Percentiles rank a stretch among this genome's conserved stretches.
Evolutionary conservation across 2,113 vertebrate species (phyloP).

Genomic region (Dascyllus trimaculatus): DNA sequence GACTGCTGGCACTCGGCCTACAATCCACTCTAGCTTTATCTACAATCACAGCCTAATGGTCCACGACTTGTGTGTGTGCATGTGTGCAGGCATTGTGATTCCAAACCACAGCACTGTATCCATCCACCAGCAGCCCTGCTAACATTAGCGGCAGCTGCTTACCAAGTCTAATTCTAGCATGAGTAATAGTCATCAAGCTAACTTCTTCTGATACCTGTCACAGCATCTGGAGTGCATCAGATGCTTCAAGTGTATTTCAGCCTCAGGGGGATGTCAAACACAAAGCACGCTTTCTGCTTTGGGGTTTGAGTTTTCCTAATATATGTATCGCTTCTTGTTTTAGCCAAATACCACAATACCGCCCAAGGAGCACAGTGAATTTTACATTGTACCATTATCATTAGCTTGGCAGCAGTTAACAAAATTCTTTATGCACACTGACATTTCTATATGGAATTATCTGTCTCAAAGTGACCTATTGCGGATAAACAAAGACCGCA

Average conservation of each 20-base stretch:
- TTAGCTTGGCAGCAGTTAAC: constrained; percentile 3
- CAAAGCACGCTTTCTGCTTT: constrained; percentile 10
- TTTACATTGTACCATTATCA: neutral
- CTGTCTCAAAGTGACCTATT: constrained; percentile 6
- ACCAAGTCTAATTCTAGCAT: constrained; percentile 52
- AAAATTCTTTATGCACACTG: neutral
- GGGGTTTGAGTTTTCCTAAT: neutral
- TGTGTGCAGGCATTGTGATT: constrained; percentile 7
- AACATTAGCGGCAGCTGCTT: constrained; percentile 46
- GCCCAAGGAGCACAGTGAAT: too few relatives aligned
- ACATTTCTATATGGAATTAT: constrained; percentile 4
- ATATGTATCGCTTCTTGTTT: neutral
- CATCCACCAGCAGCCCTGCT: constrained; percentile 26
- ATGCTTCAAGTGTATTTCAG: constrained; percentile 20
- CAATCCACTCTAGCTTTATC: constrained; percentile 55
- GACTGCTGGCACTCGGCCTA: constrained; percentile 43
- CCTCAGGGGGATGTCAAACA: constrained; percentile 30
- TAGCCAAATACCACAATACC: too few relatives aligned
- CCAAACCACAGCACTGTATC: neutral
- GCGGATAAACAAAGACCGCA: constrained; percentile 22
- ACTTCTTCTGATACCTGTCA: constrained; percentile 50
- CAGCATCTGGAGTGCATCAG: constrained; percentile 32
- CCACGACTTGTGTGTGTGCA: neutral
- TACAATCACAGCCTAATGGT: constrained; percentile 40
- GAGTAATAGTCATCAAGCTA: constrained; percentile 60